Base-by-base conservation (phyloP, 2,113 vertebrate species). In the Varanus komodoensis region DNA sequence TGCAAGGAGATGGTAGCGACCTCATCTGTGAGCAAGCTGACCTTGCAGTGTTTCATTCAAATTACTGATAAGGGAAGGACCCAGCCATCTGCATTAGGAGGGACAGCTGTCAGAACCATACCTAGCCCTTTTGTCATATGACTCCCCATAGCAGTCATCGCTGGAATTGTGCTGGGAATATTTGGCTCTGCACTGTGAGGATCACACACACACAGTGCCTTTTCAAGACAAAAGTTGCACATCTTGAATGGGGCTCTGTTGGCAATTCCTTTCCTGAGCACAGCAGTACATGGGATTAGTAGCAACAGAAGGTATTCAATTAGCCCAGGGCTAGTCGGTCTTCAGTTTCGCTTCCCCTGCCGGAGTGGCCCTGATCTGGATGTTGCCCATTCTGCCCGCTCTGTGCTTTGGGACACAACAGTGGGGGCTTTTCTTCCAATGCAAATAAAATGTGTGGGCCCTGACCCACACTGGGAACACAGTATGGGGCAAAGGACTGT, bases 101-200 rank as follows among this genome's bases (percentile, higher is more conserved):
- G 74, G 57, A 32, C 91, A 82, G 88, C 90, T 84, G 91, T 89
- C 17, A 88, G 50, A 84, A 38, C 17, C 81, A 32, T 77, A n/a
- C 29, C 29, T 34, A 50, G n/a, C n/a, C 34, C 57, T 48, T 1
- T 34, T 75, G 67, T 17, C 52, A 69, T 57, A 57, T 54, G 48
- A 74, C 68, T 73, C 73, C n/a, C 1, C 0, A 69, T 86, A 15
- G 67, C 17, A 79, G 81, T n/a, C 48, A 8, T n/a, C 68, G 0
- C 8, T 82, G 79, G 71, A 89, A 17, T 73, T 92, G 34, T 84
- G 54, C 32, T 23, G 52, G n/a, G 12, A 25, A 44, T 61, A 38
- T 57, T 38, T 64, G 81, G 38, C 74, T 57, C 85, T n/a, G 29
- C 64, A n/a, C 29, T 38, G 50, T 52, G 80, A 44, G 32, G 77